phyloP scores from a whole-genome alignment of 1,140 invertebrate species.

The Eulimnadia texana region DNA sequence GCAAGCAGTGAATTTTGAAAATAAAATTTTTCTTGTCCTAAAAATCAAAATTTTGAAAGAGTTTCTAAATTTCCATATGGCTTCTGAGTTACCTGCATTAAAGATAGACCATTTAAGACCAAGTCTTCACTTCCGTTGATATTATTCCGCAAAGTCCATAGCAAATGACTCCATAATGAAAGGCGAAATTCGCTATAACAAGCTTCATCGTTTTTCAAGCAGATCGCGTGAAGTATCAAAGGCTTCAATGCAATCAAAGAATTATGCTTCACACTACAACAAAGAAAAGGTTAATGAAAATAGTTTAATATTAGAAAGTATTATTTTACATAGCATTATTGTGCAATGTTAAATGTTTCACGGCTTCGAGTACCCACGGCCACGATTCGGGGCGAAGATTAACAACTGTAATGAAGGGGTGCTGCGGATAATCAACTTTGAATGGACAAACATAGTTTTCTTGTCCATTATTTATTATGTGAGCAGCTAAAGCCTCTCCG shows the following conservation, averaged over 20 bases:
- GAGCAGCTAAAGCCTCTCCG: neutral
- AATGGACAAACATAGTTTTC: neutral
- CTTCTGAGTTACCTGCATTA: neutral
- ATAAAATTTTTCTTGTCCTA: too few species aligned
- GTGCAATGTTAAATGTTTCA: neutral
- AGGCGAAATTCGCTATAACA: neutral
- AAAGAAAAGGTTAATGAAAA: neutral
- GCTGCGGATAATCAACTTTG: neutral
- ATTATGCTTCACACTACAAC: neutral
- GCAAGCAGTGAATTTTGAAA: too few species aligned
- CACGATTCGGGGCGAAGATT: neutral
- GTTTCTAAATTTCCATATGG: neutral
- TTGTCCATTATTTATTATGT: neutral
- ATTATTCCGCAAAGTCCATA: neutral
- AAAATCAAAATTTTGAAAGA: too few species aligned
- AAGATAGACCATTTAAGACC: neutral
- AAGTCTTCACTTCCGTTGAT: neutral
- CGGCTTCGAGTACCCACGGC: neutral
- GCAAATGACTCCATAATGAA: neutral
- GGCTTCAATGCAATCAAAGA: neutral
- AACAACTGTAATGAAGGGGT: neutral
- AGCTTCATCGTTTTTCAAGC: neutral
- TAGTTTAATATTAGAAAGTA: neutral
- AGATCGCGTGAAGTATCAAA: neutral
- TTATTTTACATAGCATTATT: neutral